Evolutionary conservation across 2,113 vertebrate species (phyloP).

Genomic region (Phylloscopus whistleri): DNA sequence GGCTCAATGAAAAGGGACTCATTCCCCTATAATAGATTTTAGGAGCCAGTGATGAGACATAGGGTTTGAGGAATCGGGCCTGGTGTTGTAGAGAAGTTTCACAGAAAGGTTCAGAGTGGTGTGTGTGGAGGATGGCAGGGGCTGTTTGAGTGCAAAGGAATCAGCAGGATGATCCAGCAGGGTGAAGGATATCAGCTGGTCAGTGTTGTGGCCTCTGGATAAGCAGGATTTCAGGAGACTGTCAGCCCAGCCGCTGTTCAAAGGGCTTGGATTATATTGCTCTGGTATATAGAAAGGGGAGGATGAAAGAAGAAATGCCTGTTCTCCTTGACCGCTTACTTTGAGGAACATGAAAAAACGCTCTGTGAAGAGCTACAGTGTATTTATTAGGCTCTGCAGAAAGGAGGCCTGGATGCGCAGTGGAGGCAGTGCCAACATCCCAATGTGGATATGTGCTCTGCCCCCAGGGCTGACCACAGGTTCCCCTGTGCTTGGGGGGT

Average conservation of each 20-base stretch:
- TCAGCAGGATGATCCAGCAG: not conserved
- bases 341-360: not conserved
- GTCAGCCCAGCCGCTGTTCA: not conserved
- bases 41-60: not conserved
- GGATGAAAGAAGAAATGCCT: not conserved
- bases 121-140: not conserved
- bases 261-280: not conserved
- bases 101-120: not conserved
- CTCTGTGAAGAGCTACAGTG: rapidly evolving
- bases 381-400: rapidly evolving
- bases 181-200: no score
- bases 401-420: not conserved
- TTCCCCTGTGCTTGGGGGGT: rapidly evolving
- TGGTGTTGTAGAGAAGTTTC: not conserved
- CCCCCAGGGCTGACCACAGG: not conserved
- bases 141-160: rapidly evolving
- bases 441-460: rapidly evolving
- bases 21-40: not conserved
- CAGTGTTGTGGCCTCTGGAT: no score
- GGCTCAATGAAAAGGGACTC: not conserved
- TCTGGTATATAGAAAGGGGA: rapidly evolving
- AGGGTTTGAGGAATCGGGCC: rapidly evolving
- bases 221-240: not conserved
- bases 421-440: not conserved
- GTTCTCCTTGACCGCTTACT: not conserved